Evolutionary conservation across 2,113 vertebrate genomes (phyloP).

Genomic region (Rhinogobius similis): DNA sequence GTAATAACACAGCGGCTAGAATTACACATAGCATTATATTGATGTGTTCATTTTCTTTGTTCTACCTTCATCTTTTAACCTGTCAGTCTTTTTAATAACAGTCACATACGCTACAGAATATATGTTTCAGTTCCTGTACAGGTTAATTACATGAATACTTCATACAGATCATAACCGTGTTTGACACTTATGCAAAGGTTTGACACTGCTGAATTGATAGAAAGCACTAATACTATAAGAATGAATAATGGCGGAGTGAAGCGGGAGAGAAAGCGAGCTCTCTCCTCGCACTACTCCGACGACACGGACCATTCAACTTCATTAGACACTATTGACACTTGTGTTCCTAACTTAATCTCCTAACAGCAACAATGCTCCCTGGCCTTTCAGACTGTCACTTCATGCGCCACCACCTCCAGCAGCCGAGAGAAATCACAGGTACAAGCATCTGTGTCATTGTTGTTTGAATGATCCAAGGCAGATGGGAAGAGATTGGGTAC

Average conservation of each 20-base stretch:
- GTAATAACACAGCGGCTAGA: background rate
- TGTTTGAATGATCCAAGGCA: background rate
- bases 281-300: slow-evolving; percentile 37
- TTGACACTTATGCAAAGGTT: slow-evolving; percentile 9
- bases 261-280: slow-evolving; percentile 30
- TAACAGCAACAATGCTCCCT: slow-evolving; percentile 41
- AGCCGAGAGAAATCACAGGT: slow-evolving; percentile 20
- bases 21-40: background rate
- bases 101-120: background rate
- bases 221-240: slow-evolving; percentile 1
- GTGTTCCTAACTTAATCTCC: slow-evolving; percentile 62
- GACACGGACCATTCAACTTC: slow-evolving; percentile 65
- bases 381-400: slow-evolving; percentile 61
- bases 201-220: background rate
- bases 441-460: background rate
- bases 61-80: slow-evolving; percentile 29
- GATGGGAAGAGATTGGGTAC: background rate
- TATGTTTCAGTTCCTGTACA: background rate
- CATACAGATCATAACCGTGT: background rate
- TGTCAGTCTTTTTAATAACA: slow-evolving; percentile 19
- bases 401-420: slow-evolving; percentile 45
- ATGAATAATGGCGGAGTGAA: slow-evolving; percentile 29
- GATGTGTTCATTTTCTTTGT: slow-evolving; percentile 28
- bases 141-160: slow-evolving; percentile 13
- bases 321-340: slow-evolving; percentile 65